Base-by-base conservation (phyloP, 2,888 invertebrate genomes). In the Choristoneura rosaceana region DNA sequence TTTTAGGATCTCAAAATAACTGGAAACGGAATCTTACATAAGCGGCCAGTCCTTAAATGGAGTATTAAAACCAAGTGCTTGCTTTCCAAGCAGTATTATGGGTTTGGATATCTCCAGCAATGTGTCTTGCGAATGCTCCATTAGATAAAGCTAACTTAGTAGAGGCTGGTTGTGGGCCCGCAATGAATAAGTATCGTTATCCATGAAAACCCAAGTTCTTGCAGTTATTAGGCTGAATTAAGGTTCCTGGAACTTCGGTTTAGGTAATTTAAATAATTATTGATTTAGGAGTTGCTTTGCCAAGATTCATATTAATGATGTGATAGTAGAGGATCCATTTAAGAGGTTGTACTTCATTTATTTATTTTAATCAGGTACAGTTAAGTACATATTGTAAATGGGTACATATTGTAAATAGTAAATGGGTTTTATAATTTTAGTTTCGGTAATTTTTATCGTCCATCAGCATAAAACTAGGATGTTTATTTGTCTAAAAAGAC, bases 1-100 rank as follows among this genome's bases (percentile, higher is more conserved):
- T 73, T 73, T 73, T 69, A 64, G 73, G 69, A 73, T 73, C 73
- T 50, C 68, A 69, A 69, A 64, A 60, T 73, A 73, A 68, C 73
- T 64, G 69, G 68, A 73, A 69, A 73, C 73, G 38, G 64, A 73
- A 73, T 73, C 73, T 73, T 63, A 73, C 59, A 69, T 73, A 69
- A 73, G 59, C 67, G 59, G 60, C 58, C 34, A 52, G 68, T 69
- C 69, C 68, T 69, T 73, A 73, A 73, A 73, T 64, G 73, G 69
- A 64, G 69, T 69, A 73, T 73, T 73, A 73, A 69, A 69, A 50
- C 68, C 73, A 64, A 73, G 69, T 73, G 73, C 64, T 69, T 64
- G 60, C 73, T 63, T 73, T 68, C 68, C 68, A 15, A 64, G 73
- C 69, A 73, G 69, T 69, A 73, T 73, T 69, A 73, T 69, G 64